Percentiles rank a stretch among this genome's conserved stretches.
Conservation (phyloP, 2,797 vertebrate genomes). For the Micromesistius poutassou region DNA sequence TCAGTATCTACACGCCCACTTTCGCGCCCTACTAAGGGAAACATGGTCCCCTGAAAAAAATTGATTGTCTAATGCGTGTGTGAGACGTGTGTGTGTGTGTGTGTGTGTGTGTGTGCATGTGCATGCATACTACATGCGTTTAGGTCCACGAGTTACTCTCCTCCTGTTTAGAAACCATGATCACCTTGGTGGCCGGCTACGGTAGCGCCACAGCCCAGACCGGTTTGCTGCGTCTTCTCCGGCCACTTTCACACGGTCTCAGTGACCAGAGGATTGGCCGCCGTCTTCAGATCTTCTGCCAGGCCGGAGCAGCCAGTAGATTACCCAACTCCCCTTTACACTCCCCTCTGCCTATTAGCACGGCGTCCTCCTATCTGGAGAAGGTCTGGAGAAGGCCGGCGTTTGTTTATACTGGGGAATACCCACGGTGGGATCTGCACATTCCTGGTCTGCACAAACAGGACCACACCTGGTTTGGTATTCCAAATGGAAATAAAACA, state of each 20-base stretch:
- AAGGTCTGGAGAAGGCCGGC: slow-evolving; percentile 14
- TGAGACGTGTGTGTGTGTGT: no score
- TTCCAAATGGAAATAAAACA: slow-evolving; percentile 22
- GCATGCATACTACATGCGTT: background rate
- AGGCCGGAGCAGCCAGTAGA: background rate
- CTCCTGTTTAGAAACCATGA: background rate
- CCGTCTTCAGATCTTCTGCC: background rate
- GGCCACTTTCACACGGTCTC: background rate
- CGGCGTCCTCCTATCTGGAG: slow-evolving; percentile 10
- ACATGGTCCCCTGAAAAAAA: background rate
- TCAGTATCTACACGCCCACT: background rate
- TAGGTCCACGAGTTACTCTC: background rate
- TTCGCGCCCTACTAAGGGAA: background rate
- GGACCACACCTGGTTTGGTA: slow-evolving; percentile 39
- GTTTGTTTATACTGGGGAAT: slow-evolving; percentile 48
- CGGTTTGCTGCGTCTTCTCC: background rate
- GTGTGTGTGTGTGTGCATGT: no score
- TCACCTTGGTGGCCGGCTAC: background rate
- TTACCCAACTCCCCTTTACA: slow-evolving; percentile 29
- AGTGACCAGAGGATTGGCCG: background rate
- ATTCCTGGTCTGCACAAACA: slow-evolving; percentile 51
- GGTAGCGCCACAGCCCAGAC: background rate
- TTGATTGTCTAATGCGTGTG: no score
- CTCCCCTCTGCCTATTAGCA: slow-evolving; percentile 6
- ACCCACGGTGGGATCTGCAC: slow-evolving; percentile 42